phyloP scores from a whole-genome alignment of 1,140 invertebrate genomes.

The Cotesia glomerata region DNA sequence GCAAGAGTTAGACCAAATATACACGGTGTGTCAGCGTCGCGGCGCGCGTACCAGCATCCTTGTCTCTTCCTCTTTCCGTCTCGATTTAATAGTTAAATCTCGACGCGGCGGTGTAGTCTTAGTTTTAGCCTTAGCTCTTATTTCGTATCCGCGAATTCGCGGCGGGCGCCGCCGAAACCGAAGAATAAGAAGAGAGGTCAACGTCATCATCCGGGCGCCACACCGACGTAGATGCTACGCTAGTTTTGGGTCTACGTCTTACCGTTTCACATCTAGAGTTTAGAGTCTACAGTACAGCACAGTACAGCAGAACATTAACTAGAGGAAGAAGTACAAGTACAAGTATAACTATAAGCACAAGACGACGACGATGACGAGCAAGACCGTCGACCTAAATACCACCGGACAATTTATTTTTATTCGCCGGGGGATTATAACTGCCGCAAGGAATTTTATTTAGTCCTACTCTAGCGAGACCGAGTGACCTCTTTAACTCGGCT shows the following conservation, averaged over 20 bases:
- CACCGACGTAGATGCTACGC: neutral
- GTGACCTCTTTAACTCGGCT: slow-evolving; percentile 4
- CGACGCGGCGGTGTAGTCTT: slow-evolving; percentile 2
- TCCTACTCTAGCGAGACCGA: slow-evolving; percentile 7
- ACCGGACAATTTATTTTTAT: slow-evolving; percentile 20
- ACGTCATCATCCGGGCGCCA: slow-evolving; percentile 27
- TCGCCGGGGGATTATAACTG: neutral
- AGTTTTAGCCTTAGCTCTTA: neutral
- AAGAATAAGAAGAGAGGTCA: slow-evolving; percentile 20
- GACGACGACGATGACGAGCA: neutral
- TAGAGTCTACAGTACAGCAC: too few species aligned
- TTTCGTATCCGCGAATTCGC: neutral
- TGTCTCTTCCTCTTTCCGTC: slow-evolving; percentile 17
- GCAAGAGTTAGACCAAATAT: slow-evolving; percentile 37
- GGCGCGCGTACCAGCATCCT: slow-evolving; percentile 27
- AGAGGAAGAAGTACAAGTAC: neutral
- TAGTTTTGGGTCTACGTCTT: neutral
- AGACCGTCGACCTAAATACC: slow-evolving; percentile 18
- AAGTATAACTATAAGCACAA: too few species aligned
- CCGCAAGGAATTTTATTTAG: slow-evolving; percentile 14
- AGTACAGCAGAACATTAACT: neutral
- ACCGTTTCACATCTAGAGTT: neutral
- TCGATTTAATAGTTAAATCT: neutral
- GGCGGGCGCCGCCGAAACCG: neutral
- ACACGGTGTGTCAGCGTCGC: slow-evolving; percentile 41